Conservation (phyloP, 2,797 vertebrate genomes). For the Leptodactylus fallax region DNA sequence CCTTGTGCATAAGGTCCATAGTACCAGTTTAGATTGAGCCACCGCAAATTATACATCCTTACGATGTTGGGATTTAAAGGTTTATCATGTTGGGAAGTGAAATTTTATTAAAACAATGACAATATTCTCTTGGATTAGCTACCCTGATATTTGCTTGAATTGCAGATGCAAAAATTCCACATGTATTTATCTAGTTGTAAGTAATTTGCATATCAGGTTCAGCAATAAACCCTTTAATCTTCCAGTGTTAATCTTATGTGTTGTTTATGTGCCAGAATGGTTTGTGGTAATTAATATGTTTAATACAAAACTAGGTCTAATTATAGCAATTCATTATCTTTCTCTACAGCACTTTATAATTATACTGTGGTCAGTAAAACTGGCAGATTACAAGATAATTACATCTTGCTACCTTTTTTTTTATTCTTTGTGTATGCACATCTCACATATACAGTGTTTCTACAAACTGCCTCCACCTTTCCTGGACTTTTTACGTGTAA, state of each 20-base stretch:
- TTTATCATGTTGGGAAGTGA: not conserved
- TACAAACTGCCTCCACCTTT: not conserved
- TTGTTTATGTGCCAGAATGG: not conserved
- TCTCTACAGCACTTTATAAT: not conserved
- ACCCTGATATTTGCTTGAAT: not conserved
- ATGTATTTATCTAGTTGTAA: not conserved
- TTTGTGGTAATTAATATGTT: constrained; percentile 6
- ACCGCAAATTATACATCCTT: too few relatives aligned
- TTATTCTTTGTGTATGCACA: not conserved
- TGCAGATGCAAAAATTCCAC: not conserved
- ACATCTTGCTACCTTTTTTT: not conserved
- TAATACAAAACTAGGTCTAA: constrained; percentile 5
- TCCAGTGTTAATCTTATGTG: not conserved
- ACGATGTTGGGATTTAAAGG: not conserved
- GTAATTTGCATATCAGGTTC: not conserved
- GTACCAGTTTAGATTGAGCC: too few relatives aligned
- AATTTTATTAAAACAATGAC: not conserved
- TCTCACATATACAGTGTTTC: not conserved
- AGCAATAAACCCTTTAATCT: not conserved
- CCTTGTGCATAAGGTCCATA: too few relatives aligned
- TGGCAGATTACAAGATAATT: constrained; percentile 3
- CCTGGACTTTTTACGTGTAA: not conserved
- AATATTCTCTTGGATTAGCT: not conserved
- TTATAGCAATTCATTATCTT: not conserved
- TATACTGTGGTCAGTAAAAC: constrained; percentile 2